Base-by-base conservation (phyloP, 2,113 vertebrate species). In the Danionella cerebrum region DNA sequence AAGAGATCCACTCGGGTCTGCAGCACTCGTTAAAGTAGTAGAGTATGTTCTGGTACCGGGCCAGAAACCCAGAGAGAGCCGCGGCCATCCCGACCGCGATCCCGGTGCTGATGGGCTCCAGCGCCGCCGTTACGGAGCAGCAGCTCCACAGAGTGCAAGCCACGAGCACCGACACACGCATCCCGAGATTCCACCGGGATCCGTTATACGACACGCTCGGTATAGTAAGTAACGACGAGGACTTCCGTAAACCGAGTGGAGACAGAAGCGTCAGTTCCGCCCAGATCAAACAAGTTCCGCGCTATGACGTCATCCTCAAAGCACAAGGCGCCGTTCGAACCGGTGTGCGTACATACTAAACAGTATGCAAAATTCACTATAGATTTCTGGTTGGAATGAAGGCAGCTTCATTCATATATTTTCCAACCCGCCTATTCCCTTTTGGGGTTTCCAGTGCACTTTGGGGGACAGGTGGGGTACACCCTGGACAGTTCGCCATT, bases 41-140 rank as follows among this genome's bases (percentile, higher is more conserved):
- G 14, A 88, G 70, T 0, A 89, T 69, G 44, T 85, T 86, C 13
- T 63, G 84, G 70, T 87, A 88, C 6, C 72, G 76, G 3, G 86
- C 85, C 12, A 90, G 41, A 6, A 86, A 82, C 0, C 88, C 87
- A 0, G 89, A 88, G 9, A 89, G 78, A 18, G 85, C 87, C 1
- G 87, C 87, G 5, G 87, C 89, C 80, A 90, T 81, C 0, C 88
- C 87, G 0, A 90, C 80, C 0, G 87, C 89, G 12, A 90, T 83
- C 31, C 85, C 80, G 42, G 87, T 89, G 29, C 82, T 86, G 54
- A 90, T 84, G 39, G 88, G 85, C 36, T 90, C 89, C 2, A 89
- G 73, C 0, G 79, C 86, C 8, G 70, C 72, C 1, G 78, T 51
- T 16, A 35, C 3, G 2, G 44, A 59, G 38, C 72, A 67, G 10